phyloP scores from a whole-genome alignment of 2,888 invertebrate genomes.

The Stratiomys singularior region DNA sequence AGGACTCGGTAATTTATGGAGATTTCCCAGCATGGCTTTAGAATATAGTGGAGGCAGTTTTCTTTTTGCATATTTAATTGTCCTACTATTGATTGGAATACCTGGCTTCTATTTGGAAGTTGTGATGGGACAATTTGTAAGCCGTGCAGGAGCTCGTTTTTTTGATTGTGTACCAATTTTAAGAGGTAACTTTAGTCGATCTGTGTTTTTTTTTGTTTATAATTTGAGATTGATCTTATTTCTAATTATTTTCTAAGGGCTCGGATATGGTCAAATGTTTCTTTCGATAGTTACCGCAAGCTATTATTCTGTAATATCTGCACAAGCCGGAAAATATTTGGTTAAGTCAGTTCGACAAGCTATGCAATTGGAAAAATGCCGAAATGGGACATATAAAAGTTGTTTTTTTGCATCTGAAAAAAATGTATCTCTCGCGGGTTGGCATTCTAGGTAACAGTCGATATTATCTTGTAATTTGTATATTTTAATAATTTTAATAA shows the following conservation, averaged over 20 bases:
- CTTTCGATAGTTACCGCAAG: neutral
- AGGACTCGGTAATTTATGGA: slow-evolving; percentile 29
- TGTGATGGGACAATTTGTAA: slow-evolving; percentile 34
- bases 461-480: no score
- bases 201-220: neutral
- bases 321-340: slow-evolving; percentile 14
- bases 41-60: slow-evolving; percentile 28
- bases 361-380: neutral
- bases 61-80: slow-evolving; percentile 9
- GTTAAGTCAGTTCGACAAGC: neutral
- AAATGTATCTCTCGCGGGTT: no score
- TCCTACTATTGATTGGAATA: neutral
- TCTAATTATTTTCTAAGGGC: slow-evolving; percentile 11
- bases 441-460: no score
- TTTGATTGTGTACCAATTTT: slow-evolving; percentile 35
- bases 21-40: slow-evolving; percentile 20
- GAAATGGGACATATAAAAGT: neutral
- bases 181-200: slow-evolving; percentile 1
- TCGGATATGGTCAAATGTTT: slow-evolving; percentile 25
- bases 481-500: no score
- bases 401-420: neutral
- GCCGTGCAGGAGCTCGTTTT: slow-evolving; percentile 15
- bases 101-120: slow-evolving; percentile 39
- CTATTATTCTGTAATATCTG: slow-evolving; percentile 25
- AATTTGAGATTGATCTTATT: no score